Evolutionary conservation across 1,140 invertebrate species (phyloP).

Genomic region (Drosophila simulans): DNA sequence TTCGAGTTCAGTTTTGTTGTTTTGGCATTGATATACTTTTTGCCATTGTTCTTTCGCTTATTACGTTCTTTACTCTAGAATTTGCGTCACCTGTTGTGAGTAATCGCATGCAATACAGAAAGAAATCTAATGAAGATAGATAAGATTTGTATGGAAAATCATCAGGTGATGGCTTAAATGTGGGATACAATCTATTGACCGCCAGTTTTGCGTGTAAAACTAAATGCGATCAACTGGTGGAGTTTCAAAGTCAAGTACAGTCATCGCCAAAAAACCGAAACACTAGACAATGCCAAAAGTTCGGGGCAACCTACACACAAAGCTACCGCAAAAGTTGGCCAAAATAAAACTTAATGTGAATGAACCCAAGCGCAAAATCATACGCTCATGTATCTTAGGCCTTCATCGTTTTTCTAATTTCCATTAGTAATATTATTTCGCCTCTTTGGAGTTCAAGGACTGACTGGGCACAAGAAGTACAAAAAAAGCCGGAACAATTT

Average conservation of each 20-base stretch:
- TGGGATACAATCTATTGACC: not conserved
- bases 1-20: slow-evolving; percentile 11
- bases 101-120: slow-evolving; percentile 9
- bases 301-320: slow-evolving; percentile 28
- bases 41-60: slow-evolving; percentile 15
- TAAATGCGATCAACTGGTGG: slow-evolving; percentile 7
- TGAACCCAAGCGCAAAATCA: slow-evolving; percentile 22
- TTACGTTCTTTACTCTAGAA: slow-evolving; percentile 20
- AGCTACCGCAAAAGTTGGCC: slow-evolving; percentile 8
- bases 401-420: slow-evolving; percentile 33
- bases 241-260: slow-evolving; percentile 34
- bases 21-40: not conserved
- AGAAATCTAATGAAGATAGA: slow-evolving; percentile 14
- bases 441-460: slow-evolving; percentile 38
- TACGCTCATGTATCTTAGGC: slow-evolving; percentile 6
- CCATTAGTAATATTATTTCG: slow-evolving; percentile 7
- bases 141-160: slow-evolving; percentile 21
- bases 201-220: not conserved
- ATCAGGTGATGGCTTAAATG: not conserved
- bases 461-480: not conserved
- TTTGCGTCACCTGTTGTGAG: slow-evolving; percentile 37
- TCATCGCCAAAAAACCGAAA: slow-evolving; percentile 8
- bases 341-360: slow-evolving; percentile 33
- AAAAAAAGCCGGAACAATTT: slow-evolving; percentile 27
- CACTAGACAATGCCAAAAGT: slow-evolving; percentile 6